Percentiles rank a stretch among this genome's conserved stretches.
These are phyloP conservation scores for Abscondita cerata DNA, from an alignment of 2,888 invertebrate species.

Conservation along the genomic window DNA sequence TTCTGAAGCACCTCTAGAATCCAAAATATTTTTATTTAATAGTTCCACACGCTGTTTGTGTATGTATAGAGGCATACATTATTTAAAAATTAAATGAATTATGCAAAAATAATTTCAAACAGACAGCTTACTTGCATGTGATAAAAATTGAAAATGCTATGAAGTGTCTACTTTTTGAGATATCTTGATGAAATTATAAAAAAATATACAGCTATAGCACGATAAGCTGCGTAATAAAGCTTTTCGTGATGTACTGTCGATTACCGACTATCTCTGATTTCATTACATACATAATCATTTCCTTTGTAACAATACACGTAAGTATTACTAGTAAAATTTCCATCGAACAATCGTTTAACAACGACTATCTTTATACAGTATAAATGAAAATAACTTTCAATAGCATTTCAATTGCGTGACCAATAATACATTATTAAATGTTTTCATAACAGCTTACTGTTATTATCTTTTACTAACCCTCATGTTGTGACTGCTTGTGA, in stretches of 20 bases:
- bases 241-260: conserved; percentile 13
- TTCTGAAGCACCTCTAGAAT: no score
- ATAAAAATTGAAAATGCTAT: conserved; percentile 10
- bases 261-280: conserved; percentile 20
- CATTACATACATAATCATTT: conserved; percentile 23
- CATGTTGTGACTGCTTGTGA: conserved; percentile 33
- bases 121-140: not conserved
- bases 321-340: conserved; percentile 15
- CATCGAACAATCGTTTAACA: conserved; percentile 8
- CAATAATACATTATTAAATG: conserved; percentile 42
- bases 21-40: no score
- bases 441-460: conserved; percentile 38
- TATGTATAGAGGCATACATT: no score
- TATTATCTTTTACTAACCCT: conserved; percentile 34
- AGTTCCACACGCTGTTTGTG: no score
- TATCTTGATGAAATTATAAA: conserved; percentile 11
- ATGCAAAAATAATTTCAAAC: no score
- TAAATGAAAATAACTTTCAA: conserved; percentile 18
- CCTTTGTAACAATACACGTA: conserved; percentile 21
- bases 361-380: conserved; percentile 6
- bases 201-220: not conserved
- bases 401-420: conserved; percentile 35
- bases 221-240: conserved; percentile 14
- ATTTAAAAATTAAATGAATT: no score
- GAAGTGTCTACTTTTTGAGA: conserved; percentile 10